Base-by-base conservation (phyloP, 2,888 invertebrate species). In the Periphyllus acericola region DNA sequence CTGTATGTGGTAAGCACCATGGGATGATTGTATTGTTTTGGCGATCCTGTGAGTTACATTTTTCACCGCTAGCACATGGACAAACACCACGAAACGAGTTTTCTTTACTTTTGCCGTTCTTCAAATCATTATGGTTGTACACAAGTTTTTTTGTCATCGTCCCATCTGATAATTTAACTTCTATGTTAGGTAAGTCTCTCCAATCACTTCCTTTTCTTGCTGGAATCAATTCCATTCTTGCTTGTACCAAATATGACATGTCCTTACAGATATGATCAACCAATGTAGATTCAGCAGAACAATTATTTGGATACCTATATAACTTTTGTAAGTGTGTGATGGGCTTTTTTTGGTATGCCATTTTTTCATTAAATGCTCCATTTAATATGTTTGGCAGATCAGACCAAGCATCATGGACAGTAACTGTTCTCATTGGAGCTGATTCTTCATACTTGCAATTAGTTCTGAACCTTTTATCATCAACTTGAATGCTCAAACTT, bases 1-100 rank as follows among this genome's bases (percentile, higher is more conserved):
- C 96, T 3, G 97, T 97, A 91, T 97, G 97, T 21, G 96, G 96
- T 90, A 97, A 92, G 91, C 96, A 96, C 97, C 97, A 97, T 0
- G 97, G 97, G 87, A 97, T 95, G 89, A 97, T 92, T 9, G 97
- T 96, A 92, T 96, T 95, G 91, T 94, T 94, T 92, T 97, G 97
- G 89, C 94, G 93, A 92, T 95, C 96, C 89, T 93, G 91, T 1
- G 95, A 93, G 90, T 95, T 94, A 92, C 96, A 96, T 0, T 92
- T 83, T 89, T 92, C 92, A 36, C 94, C 94, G 14, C 93, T 92
- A 0, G 95, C 94, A 92, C 97, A 97, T 1, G 93, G 93, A 91
- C 97, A 97, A 81, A 97, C 96, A 17, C 96, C 96, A 82, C 95
- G 93, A 89, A 93, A 91, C 5, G 91, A 91, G 5, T 93, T 93